A percentile compares a stretch with the other conserved stretches of the same genome.
These are phyloP conservation scores for Spodoptera picta DNA, from an alignment of 2,888 invertebrate genomes.

Conservation along the genomic window DNA sequence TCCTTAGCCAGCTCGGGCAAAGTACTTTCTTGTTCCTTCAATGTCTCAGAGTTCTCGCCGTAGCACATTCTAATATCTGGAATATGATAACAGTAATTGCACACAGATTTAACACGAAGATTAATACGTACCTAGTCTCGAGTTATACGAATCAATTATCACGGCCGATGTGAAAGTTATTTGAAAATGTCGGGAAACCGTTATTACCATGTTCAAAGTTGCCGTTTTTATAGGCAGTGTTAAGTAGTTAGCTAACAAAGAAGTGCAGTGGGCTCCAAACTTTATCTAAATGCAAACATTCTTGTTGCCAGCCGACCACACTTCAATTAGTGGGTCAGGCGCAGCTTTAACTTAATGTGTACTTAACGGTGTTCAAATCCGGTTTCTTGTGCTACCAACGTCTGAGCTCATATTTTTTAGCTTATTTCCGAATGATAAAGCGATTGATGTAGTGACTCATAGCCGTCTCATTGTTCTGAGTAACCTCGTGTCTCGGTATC, in stretches of 20 bases:
- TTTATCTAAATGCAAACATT: conserved; percentile 76
- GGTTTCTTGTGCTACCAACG: conserved; percentile 68
- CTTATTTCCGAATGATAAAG: conserved; percentile 54
- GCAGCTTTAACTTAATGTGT: conserved; percentile 71
- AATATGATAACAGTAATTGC: conserved; percentile 37
- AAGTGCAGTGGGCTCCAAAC: conserved; percentile 60
- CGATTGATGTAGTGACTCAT: conserved; percentile 61
- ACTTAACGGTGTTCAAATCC: conserved; percentile 81
- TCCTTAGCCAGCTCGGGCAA: conserved; percentile 77
- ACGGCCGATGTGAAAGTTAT: conserved; percentile 60
- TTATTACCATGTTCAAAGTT: conserved; percentile 64
- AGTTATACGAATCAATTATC: conserved; percentile 56
- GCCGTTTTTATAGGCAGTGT: conserved; percentile 44
- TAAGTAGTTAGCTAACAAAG: conserved; percentile 61
- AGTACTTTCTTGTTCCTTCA: conserved; percentile 63
- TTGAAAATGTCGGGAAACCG: conserved; percentile 58
- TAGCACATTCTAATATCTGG: conserved; percentile 69
- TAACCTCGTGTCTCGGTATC: conserved; percentile 67
- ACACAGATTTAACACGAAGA: conserved; percentile 29
- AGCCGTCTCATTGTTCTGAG: conserved; percentile 58
- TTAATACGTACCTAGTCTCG: conserved; percentile 32
- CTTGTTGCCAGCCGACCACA: conserved; percentile 57
- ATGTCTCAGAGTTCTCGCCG: conserved; percentile 60
- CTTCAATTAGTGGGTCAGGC: conserved; percentile 79
- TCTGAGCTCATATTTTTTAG: conserved; percentile 58